Base-by-base conservation (phyloP, 2,888 invertebrate genomes). In the Sesamia inferens region DNA sequence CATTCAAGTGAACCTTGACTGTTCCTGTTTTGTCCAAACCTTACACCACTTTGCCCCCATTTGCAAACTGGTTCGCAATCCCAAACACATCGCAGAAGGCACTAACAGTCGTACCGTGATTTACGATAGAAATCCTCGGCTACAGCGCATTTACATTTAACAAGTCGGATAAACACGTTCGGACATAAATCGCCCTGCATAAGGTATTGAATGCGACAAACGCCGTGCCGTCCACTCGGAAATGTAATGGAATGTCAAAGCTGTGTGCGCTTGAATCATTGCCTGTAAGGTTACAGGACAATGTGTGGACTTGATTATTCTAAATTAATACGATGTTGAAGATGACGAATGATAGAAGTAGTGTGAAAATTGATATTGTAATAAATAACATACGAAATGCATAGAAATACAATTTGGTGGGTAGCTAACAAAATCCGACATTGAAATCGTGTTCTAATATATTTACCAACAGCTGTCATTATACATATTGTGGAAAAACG, bases 101-200 rank as follows among this genome's bases (percentile, higher is more conserved):
- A 72, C 68, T 79, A 77, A 76, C 68, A 74, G 74, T 80, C 70
- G 65, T 76, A 67, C 57, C 55, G 55, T 78, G 83, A 83, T 81
- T 83, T 85, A 81, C 72, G 83, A 79, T 83, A 83, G 76, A 81
- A 81, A 68, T 74, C 68, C 69, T 65, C 51, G 66, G 24, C 73
- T 62, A 69, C 71, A 76, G 71, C 59, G 64, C 69, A 79, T 85
- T 85, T 85, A 83, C 81, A 81, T 83, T 83, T 71, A 81, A 85
- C 81, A 76, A 83, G 74, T 65, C 81, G 63, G 81, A 85, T 85
- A 78, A 83, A 85, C 81, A 76, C 77, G 81, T 79, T 78, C 51
- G 51, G 71, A 81, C 78, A 78, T 78, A 79, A 81, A 79, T 81
- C 74, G 79, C 16, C 19, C 79, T 76, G 71, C 70, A 62, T 76